phyloP scores from a whole-genome alignment of 2,113 vertebrate genomes.

The Furnarius figulus region DNA sequence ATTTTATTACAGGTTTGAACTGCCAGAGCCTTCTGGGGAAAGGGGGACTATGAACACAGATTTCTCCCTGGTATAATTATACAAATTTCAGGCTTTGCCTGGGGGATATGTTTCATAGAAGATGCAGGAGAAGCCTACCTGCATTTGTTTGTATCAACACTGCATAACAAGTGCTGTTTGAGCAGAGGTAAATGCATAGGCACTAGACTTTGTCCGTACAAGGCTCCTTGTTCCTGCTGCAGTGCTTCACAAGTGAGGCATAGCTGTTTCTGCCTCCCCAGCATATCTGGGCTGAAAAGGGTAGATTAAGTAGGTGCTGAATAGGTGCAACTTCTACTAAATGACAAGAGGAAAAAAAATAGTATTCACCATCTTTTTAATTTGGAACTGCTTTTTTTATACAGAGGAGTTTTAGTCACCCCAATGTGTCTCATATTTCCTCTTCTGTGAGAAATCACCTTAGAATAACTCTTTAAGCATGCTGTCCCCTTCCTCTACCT shows the following conservation, averaged over 20 bases:
- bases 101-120: neutral
- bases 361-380: neutral
- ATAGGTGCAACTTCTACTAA: neutral
- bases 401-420: neutral
- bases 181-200: neutral
- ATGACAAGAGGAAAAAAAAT: neutral
- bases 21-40: neutral
- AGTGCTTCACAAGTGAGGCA: accelerated
- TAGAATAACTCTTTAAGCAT: neutral
- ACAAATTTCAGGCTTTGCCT: conserved; percentile 10
- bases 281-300: neutral
- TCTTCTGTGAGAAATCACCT: neutral
- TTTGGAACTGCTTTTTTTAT: neutral
- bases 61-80: conserved; percentile 18
- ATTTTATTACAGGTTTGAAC: conserved; percentile 14
- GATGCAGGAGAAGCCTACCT: neutral
- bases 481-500: neutral
- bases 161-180: neutral
- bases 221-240: neutral
- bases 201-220: neutral
- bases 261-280: neutral
- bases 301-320: neutral
- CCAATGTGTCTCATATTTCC: neutral
- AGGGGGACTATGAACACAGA: neutral
- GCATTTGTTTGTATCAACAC: neutral